phyloP scores from a whole-genome alignment of 2,797 vertebrate genomes.

The Novumbra hubbsi region DNA sequence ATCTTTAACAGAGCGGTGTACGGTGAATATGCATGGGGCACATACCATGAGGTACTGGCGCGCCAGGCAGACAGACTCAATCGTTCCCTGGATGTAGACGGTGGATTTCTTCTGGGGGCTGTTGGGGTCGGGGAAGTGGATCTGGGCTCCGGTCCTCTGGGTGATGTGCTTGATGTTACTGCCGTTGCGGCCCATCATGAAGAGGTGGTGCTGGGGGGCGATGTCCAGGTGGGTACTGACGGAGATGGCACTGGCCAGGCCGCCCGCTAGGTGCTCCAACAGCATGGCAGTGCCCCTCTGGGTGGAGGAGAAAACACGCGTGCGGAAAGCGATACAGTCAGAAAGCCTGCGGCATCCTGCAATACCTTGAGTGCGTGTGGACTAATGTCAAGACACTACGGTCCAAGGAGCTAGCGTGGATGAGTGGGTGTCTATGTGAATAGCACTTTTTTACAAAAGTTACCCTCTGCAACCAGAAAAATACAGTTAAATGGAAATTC shows the following conservation, averaged over 20 bases:
- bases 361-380: background rate
- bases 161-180: constrained; percentile 98
- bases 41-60: constrained; percentile 98
- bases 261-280: constrained; percentile 92
- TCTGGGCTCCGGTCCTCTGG: constrained; percentile 96
- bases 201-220: constrained; percentile 96
- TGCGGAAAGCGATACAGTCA: background rate
- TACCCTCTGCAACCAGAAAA: background rate
- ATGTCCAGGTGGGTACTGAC: constrained; percentile 96
- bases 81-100: constrained; percentile 98
- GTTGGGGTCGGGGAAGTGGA: constrained; percentile 96
- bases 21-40: constrained; percentile 1
- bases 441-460: background rate
- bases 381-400: background rate
- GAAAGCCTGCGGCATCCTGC: background rate
- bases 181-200: constrained; percentile 96
- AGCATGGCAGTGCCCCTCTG: constrained; percentile 92
- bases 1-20: background rate
- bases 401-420: background rate
- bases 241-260: constrained; percentile 88
- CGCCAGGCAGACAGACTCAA: constrained; percentile 95
- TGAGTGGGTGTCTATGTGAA: background rate
- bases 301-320: constrained; percentile 19
- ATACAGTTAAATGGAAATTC: background rate
- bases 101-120: constrained; percentile 95